Conservation (phyloP, 2,888 invertebrate species). For the Lottia gigantea region DNA sequence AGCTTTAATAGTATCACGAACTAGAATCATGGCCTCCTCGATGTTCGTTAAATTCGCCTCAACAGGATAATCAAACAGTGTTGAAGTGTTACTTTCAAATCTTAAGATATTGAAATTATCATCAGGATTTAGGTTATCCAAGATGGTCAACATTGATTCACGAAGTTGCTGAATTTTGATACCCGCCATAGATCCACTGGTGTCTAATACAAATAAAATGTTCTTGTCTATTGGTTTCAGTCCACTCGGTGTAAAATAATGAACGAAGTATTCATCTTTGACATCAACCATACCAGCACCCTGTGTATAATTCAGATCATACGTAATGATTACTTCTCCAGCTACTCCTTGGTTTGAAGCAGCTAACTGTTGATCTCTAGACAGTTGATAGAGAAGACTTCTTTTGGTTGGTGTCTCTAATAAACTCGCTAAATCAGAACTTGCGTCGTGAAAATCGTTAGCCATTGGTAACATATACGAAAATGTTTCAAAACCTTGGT, state of each 20-base stretch:
- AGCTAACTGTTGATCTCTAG: constrained; percentile 24
- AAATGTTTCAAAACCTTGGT: no score
- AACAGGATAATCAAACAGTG: constrained; percentile 29
- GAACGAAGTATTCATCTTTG: constrained; percentile 49
- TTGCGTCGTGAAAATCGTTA: background rate
- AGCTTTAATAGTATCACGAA: constrained; percentile 23
- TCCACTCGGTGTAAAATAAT: constrained; percentile 44
- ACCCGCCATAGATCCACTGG: constrained; percentile 81
- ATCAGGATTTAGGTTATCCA: constrained; percentile 75
- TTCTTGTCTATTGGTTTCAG: constrained; percentile 70
- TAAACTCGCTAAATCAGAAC: background rate
- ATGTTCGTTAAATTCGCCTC: constrained; percentile 33
- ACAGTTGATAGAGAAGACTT: constrained; percentile 31
- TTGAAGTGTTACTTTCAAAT: constrained; percentile 67
- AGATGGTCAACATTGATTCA: constrained; percentile 77
- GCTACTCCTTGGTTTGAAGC: constrained; percentile 19
- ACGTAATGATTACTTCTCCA: constrained; percentile 37
- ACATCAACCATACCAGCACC: constrained; percentile 46
- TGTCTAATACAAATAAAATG: constrained; percentile 80
- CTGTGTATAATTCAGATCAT: constrained; percentile 30
- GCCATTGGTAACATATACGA: constrained; percentile 31
- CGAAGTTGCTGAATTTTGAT: constrained; percentile 76
- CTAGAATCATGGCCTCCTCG: constrained; percentile 27
- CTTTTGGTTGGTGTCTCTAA: background rate
- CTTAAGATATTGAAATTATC: constrained; percentile 79